A percentile compares a stretch with the other conserved stretches of the same genome.
phyloP scores from a whole-genome alignment of 2,888 invertebrate genomes.

The Amphipoea oculea region DNA sequence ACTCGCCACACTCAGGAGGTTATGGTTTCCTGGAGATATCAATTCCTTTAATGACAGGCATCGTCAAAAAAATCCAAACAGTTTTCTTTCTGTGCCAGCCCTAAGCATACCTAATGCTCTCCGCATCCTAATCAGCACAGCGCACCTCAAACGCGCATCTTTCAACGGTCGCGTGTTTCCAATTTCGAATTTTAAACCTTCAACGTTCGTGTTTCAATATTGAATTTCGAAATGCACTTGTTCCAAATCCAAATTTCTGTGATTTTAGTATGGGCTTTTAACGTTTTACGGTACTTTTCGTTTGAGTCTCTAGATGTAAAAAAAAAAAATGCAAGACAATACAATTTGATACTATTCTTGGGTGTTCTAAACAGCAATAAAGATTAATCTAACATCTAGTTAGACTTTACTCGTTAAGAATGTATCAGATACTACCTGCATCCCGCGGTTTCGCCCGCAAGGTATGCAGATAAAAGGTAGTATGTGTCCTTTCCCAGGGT shows the following conservation, averaged over 20 bases:
- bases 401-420: no score
- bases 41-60: no score
- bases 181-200: conserved; percentile 44
- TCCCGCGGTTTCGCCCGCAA: no score
- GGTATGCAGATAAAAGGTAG: no score
- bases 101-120: conserved; percentile 49
- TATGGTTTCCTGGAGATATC: no score
- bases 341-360: not conserved
- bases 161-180: conserved; percentile 38
- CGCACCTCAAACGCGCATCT: conserved; percentile 58
- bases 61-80: not conserved
- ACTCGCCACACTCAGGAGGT: no score
- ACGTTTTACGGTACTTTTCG: not conserved
- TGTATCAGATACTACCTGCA: no score
- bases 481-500: no score
- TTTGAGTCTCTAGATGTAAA: not conserved
- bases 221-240: conserved; percentile 43
- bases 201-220: conserved; percentile 45
- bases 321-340: not conserved
- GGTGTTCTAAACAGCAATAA: not conserved
- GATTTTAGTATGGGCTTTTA: not conserved
- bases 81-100: conserved; percentile 24
- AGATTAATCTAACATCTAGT: no score
- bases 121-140: conserved; percentile 53
- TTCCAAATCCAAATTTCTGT: not conserved